phyloP scores from a whole-genome alignment of 1,140 invertebrate genomes.

The Orius insidiosus region DNA sequence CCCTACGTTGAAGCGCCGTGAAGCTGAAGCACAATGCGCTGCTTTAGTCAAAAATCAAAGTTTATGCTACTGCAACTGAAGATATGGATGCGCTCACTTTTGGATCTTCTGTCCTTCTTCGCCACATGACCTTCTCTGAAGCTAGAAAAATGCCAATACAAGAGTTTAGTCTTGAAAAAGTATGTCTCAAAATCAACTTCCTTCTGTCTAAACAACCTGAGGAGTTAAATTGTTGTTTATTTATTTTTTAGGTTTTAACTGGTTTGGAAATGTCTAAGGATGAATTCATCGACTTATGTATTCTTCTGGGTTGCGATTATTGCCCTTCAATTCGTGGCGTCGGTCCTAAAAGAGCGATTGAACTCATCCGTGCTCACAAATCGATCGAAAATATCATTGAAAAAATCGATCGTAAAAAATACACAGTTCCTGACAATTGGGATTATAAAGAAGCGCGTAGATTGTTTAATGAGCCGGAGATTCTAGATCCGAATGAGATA shows the following conservation, averaged over 20 bases:
- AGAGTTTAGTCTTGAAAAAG: constrained; percentile 76
- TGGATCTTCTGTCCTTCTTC: constrained; percentile 69
- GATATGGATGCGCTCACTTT: constrained; percentile 99
- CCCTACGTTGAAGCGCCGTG: constrained; percentile 90
- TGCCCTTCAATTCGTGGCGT: constrained; percentile 89
- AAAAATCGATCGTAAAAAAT: constrained; percentile 76
- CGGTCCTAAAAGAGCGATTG: constrained; percentile 92
- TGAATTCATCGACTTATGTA: constrained; percentile 96
- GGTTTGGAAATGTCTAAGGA: constrained; percentile 60
- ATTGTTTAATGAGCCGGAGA: constrained; percentile 77
- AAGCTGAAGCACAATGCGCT: constrained; percentile 98
- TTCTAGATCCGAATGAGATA: constrained; percentile 42
- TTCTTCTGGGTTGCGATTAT: constrained; percentile 96
- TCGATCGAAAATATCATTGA: constrained; percentile 75
- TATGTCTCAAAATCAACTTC: no score
- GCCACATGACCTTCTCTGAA: constrained; percentile 91
- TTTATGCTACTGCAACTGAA: constrained; percentile 92
- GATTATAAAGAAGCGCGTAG: constrained; percentile 70
- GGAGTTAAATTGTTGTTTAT: no score
- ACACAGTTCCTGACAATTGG: constrained; percentile 78
- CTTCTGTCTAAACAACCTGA: no score
- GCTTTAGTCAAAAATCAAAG: constrained; percentile 80
- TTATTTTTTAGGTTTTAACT: no score
- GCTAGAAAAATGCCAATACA: constrained; percentile 93
- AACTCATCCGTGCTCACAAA: constrained; percentile 73